Conservation (phyloP, 2,113 vertebrate species). For the Pedetes capensis region DNA sequence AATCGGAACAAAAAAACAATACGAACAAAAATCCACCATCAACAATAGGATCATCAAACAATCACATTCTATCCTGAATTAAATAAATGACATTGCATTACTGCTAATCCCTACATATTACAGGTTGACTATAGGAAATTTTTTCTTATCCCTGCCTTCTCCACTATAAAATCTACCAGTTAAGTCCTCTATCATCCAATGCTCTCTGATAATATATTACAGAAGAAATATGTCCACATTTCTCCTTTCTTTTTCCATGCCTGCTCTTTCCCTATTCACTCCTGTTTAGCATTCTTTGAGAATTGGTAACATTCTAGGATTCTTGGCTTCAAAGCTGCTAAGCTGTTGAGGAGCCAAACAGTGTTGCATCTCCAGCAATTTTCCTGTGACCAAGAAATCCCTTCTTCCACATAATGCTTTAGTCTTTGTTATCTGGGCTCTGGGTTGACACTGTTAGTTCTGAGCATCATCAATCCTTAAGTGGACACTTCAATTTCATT, state of each 20-base stretch:
- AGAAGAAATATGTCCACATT: rapidly evolving
- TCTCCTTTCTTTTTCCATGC: background rate
- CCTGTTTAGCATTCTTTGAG: background rate
- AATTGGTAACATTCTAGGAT: background rate
- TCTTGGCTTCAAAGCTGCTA: background rate
- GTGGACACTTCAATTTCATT: background rate
- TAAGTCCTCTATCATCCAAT: rapidly evolving
- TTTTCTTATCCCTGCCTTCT: background rate
- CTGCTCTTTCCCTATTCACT: background rate
- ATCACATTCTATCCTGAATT: background rate
- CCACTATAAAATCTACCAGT: background rate
- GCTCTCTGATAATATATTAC: background rate
- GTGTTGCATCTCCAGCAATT: background rate
- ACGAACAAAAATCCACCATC: background rate
- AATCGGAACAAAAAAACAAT: too few species aligned
- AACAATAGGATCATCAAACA: background rate
- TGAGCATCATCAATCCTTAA: background rate
- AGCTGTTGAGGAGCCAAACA: background rate
- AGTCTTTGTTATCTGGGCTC: background rate
- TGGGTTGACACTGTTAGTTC: background rate
- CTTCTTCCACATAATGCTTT: too few species aligned
- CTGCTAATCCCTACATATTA: background rate
- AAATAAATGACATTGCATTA: background rate
- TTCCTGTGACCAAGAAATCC: background rate
- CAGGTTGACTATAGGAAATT: background rate